Conservation (phyloP, 2,888 invertebrate species). For the Nineta flava region DNA sequence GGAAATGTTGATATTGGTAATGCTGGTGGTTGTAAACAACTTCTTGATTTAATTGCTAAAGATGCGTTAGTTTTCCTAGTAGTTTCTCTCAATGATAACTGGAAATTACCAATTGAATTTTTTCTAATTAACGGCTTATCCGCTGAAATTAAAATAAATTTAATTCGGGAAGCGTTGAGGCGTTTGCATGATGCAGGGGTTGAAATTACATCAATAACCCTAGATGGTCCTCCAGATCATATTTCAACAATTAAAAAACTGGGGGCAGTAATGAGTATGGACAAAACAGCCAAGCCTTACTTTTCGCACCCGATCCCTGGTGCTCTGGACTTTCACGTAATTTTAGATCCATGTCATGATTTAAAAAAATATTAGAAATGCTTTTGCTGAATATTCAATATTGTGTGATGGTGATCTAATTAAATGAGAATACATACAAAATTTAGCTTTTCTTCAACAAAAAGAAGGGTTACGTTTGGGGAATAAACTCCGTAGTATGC, state of each 20-base stretch:
- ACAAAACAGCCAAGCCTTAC: too few relatives aligned
- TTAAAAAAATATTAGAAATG: neutral
- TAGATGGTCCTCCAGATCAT: neutral
- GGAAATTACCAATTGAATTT: neutral
- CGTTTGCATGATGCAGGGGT: neutral
- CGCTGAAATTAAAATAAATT: neutral
- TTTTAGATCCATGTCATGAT: neutral
- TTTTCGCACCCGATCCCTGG: neutral
- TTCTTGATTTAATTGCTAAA: neutral
- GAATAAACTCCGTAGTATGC: constrained; percentile 7
- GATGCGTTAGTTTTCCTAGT: neutral
- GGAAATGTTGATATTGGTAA: neutral
- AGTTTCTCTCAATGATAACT: neutral
- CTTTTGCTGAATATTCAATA: neutral
- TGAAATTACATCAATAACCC: neutral
- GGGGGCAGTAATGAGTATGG: neutral
- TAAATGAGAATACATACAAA: neutral
- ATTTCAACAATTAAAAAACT: neutral
- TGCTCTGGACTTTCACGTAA: neutral
- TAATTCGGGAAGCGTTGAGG: neutral
- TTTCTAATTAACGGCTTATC: neutral
- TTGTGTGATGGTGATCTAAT: neutral
- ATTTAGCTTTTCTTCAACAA: constrained; percentile 5
- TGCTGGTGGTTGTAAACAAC: neutral
- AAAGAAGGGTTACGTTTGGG: constrained; percentile 8